Base-by-base conservation (phyloP, 2,113 vertebrate species). In the Cercocebus atys region DNA sequence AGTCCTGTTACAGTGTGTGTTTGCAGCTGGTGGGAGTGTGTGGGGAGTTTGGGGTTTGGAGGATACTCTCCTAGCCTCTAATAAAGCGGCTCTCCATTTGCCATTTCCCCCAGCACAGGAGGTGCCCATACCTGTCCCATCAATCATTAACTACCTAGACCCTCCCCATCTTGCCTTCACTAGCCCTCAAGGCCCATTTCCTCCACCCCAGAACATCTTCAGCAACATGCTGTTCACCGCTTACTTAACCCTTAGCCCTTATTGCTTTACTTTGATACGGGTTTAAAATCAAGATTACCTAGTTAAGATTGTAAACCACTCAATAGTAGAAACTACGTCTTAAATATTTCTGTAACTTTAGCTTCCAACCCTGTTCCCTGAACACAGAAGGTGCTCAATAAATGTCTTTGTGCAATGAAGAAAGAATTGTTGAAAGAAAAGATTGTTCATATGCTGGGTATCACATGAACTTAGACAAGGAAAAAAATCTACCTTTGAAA, bases 81-180 rank as follows among this genome's bases (percentile, higher is more conserved):
- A 20, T 11, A 35, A 91, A 81, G 45, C 27, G 59, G 12, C 10
- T 47, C 6, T 25, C 23, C 11, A 3, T 47, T 73, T 80, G 17
- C 50, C 1, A 38, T 45, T 30, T 45, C 32, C 32, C 50, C 13
- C 11, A 64, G 45, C 11, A 3, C 4, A 25, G 83, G 20, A 5
- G 10, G 5, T 64, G 59, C 14, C 23, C 12, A 0, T 1, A 23
- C 25, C 27, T 66, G 25, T 27, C 11, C 6, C 25, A 1, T 23
- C 59, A 81, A 18, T 45, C 14, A 52, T 50, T 43, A 73, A 52
- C 4, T 0, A 27, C 20, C 13, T 38, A 0, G 10, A 10, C 40
- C 17, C 14, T 59, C 23, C 7, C 30, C 16, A 30, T 20, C 3
- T 81, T 12, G 47, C 16, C 55, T 23, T 70, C 40, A 35, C 4